Base-by-base conservation (phyloP, 2,888 invertebrate species). In the Anticlea derivata region DNA sequence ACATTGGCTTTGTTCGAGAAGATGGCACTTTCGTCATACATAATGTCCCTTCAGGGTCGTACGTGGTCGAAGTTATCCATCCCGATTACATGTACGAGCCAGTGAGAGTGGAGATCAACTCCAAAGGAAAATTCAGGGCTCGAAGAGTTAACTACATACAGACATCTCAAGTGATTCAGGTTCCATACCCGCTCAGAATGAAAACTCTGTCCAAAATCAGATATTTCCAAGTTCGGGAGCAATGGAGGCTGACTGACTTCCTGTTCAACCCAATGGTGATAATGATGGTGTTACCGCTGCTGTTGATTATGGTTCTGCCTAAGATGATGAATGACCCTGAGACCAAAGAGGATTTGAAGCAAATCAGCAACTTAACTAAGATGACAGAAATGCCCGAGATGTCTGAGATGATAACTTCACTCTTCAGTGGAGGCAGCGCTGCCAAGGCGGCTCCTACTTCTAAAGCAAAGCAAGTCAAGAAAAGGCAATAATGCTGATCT, bases 261-360 rank as follows among this genome's bases (percentile, higher is more conserved):
- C 83, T 99, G 23, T 96, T 98, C 82, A 98, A 97, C 82, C 99
- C 99, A 1, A 99, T 99, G 98, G 96, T 99, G 3, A 92, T 99
- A 56, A 99, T 99, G 96, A 99, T 99, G 98, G 94, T 99, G 12
- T 80, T 99, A 58, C 99, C 99, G 0, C 86, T 99, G 22, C 76
- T 98, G 2, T 89, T 99, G 4, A 96, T 99, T 66, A 96, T 98
- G 94, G 92, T 99, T 56, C 84, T 99, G 69, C 98, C 99, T 0
- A 98, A 98, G 83, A 95, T 99, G 93, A 96, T 99, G 95, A 98
- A 97, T 75, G 99, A 99, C 85, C 98, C 99, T 2, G 98, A 99
- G 80, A 96, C 99, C 1, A 97, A 98, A 76, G 98, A 98, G 85
- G 97, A 98, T 86, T 94, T 98, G 91, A 97, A 98, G 83, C 97